Percentiles rank a stretch among this genome's conserved stretches.
Evolutionary conservation across 2,113 vertebrate species (phyloP).

Genomic region (Cyanoliseus patagonus): DNA sequence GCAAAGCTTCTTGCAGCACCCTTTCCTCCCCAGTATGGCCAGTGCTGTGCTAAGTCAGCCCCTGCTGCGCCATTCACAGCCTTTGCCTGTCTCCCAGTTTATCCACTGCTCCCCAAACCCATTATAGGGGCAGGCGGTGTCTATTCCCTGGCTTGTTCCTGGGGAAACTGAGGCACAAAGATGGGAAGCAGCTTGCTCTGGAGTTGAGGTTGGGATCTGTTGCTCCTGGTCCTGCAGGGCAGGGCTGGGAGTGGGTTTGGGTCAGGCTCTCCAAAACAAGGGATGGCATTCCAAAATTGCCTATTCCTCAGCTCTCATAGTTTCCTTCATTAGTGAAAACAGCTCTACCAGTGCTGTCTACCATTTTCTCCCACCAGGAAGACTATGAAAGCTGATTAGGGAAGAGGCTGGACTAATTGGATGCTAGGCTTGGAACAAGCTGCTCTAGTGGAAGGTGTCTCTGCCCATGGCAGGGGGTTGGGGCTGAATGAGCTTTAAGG

Average conservation of each 20-base stretch:
- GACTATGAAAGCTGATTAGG: not conserved
- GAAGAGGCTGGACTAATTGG: not conserved
- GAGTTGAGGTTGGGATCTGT: not conserved
- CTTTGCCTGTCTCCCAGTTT: not conserved
- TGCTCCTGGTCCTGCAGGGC: not conserved
- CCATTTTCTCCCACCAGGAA: not conserved
- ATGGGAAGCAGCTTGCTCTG: not conserved
- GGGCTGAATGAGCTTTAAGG: not conserved
- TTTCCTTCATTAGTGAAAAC: not conserved
- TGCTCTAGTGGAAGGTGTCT: not conserved
- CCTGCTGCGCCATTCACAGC: rapidly evolving
- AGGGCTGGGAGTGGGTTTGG: not conserved
- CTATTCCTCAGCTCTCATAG: not conserved
- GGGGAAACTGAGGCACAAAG: not conserved
- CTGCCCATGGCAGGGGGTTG: not conserved
- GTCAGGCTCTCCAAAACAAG: not conserved
- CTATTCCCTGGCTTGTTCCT: not conserved
- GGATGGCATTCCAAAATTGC: too few relatives aligned
- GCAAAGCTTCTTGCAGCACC: not conserved
- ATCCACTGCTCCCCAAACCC: not conserved
- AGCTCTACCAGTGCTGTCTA: not conserved
- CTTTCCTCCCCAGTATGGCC: not conserved
- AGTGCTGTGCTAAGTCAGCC: not conserved
- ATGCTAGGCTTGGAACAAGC: not conserved
- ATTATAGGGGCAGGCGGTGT: not conserved